A percentile compares a stretch with the other conserved stretches of the same genome.
Conservation (phyloP, 2,113 vertebrate species). For the Diphyllodes magnificus region DNA sequence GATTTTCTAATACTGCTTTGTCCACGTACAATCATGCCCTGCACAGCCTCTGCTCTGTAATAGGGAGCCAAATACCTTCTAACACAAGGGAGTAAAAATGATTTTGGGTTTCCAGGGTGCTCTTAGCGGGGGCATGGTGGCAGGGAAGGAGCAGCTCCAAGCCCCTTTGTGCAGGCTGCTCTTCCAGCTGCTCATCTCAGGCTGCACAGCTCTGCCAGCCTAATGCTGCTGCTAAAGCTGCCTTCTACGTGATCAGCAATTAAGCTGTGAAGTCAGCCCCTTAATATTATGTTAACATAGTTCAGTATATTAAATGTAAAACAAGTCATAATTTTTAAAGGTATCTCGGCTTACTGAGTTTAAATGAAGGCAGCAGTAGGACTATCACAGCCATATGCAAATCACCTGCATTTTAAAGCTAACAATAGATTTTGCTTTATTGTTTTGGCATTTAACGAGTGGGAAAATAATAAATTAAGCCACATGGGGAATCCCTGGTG, state of each 20-base stretch:
- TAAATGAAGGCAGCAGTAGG: conserved; percentile 56
- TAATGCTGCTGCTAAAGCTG: conserved; percentile 20
- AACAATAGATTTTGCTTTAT: conserved; percentile 63
- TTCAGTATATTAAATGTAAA: conserved; percentile 70
- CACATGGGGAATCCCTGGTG: conserved; percentile 44
- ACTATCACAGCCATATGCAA: conserved; percentile 49
- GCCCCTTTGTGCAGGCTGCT: conserved; percentile 42
- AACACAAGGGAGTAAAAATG: not conserved
- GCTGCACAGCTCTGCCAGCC: not conserved
- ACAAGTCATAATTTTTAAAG: conserved; percentile 34
- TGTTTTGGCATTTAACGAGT: conserved; percentile 66
- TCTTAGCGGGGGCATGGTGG: not conserved
- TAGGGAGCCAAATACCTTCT: not conserved
- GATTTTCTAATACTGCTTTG: not conserved
- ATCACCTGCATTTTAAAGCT: conserved; percentile 36
- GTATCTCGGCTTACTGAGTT: conserved; percentile 25
- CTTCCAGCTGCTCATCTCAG: not conserved
- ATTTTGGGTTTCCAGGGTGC: not conserved
- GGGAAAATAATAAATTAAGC: conserved; percentile 61
- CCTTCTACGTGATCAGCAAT: conserved; percentile 50
- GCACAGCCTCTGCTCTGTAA: not conserved
- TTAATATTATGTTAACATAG: conserved; percentile 65
- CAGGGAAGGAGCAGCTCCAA: not conserved
- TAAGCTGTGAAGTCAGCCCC: conserved; percentile 61
- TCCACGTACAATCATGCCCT: not conserved